Evolutionary conservation across 2,113 vertebrate genomes (phyloP), one percentile per base, ranked within the genome.

Genomic region (Chionodraco myersi): DNA sequence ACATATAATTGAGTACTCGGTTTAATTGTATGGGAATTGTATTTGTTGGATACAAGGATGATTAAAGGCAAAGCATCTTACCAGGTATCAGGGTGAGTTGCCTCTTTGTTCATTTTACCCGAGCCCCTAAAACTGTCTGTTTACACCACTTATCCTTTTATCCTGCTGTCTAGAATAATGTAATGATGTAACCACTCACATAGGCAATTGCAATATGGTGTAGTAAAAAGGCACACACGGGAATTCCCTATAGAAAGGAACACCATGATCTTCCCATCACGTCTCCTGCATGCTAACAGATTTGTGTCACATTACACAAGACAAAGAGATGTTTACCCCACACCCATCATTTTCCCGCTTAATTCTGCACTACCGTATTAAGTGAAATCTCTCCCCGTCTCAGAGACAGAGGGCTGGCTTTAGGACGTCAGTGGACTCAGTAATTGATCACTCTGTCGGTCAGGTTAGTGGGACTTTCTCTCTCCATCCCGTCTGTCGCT

Each of bases 361-460:
- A 21, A 23, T 61, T 61, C 56, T 69, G 73, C 62, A 16, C 69
- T 48, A 15, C 54, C 71, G 65, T 69, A 73, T 72, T 16, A 44
- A 65, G 72, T 53, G 60, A 3, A 16, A 36, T 18, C 48, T 54
- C 18, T 74, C 58, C 49, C 60, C 62, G 49, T n/a, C 86, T 79
- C 77, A 63, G 74, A 36, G 26, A 48, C 30, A 26, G 49, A 49
- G 56, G 86, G 87, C 16, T 81, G 89, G 82, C 60, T 75, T 77
- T 77, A 62, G 79, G 77, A 75, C 61, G 70, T 80, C 76, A 81
- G 79, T 70, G 53, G 76, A 52, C 44, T 90, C 70, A 89, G 91
- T 90, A 89, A 93, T 88, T 92, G 88, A 90, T 92, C 80, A 78
- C 75, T 89, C 79, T 82, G 48, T 85, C 90, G 69, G 86, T 86